Conservation (phyloP, 2,888 invertebrate genomes). For the Clitarchus hookeri region DNA sequence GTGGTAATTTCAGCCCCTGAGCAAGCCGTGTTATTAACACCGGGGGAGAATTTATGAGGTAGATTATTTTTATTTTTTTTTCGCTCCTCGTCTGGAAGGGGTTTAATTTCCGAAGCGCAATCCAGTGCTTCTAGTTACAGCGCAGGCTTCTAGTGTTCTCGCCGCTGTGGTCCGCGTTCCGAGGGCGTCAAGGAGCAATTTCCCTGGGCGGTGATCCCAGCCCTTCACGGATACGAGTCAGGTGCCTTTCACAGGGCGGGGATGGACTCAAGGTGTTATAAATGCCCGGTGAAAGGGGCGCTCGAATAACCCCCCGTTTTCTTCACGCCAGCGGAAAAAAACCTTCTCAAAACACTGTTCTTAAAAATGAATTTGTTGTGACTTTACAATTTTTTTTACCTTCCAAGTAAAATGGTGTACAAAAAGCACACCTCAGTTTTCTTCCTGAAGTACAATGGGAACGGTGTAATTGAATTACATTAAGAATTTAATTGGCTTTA, state of each 20-base stretch:
- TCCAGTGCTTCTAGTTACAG: neutral
- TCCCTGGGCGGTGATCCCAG: neutral
- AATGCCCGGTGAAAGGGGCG: neutral
- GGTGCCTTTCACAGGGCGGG: neutral
- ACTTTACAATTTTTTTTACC: too few species aligned
- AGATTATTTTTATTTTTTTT: neutral
- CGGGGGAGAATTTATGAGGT: constrained; percentile 18
- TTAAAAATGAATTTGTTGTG: too few species aligned
- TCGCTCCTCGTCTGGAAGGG: neutral
- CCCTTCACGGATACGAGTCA: neutral
- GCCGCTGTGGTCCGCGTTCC: neutral
- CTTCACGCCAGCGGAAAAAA: neutral
- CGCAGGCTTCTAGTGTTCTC: neutral
- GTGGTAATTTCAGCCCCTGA: neutral
- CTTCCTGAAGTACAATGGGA: too few species aligned
- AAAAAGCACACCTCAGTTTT: too few species aligned
- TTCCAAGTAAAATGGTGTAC: too few species aligned
- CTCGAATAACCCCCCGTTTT: neutral
- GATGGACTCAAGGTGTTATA: neutral
- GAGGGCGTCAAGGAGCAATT: neutral
- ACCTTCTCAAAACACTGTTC: neutral
- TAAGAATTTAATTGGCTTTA: too few species aligned
- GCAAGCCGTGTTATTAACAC: constrained; percentile 12
- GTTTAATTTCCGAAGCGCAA: neutral
- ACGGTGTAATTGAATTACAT: too few species aligned